phyloP scores from a whole-genome alignment of 2,888 invertebrate species.

The Omphaloscelis lunosa region DNA sequence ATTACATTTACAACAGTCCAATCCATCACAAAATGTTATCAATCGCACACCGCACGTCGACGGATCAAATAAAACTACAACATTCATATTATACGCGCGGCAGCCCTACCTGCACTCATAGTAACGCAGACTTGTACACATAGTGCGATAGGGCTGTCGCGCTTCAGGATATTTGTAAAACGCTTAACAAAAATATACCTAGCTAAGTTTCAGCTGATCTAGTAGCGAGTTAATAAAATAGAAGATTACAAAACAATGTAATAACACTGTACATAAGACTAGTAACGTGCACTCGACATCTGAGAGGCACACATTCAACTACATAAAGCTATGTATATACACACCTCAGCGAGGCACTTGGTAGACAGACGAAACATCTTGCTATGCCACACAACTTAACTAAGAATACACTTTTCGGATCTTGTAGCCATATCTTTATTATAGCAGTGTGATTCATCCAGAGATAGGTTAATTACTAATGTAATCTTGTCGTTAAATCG shows the following conservation, averaged over 20 bases:
- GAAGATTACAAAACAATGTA: slow-evolving; percentile 84
- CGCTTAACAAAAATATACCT: slow-evolving; percentile 87
- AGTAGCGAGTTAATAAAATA: slow-evolving; percentile 82
- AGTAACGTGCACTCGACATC: slow-evolving; percentile 67
- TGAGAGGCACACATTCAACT: slow-evolving; percentile 84
- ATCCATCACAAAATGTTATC: not conserved
- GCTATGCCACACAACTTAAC: slow-evolving; percentile 30
- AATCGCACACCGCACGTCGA: slow-evolving; percentile 39
- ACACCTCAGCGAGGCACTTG: slow-evolving; percentile 86
- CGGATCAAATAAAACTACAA: slow-evolving; percentile 60
- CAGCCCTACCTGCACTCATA: slow-evolving; percentile 37
- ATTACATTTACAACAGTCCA: slow-evolving; percentile 15
- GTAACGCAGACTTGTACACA: slow-evolving; percentile 12
- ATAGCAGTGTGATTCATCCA: not conserved
- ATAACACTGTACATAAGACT: slow-evolving; percentile 87
- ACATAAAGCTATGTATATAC: slow-evolving; percentile 85
- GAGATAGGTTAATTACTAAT: not conserved
- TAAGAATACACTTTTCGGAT: not conserved
- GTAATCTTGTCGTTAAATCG: slow-evolving; percentile 5
- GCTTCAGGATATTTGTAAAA: slow-evolving; percentile 73
- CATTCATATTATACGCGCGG: slow-evolving; percentile 49
- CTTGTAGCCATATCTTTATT: not conserved
- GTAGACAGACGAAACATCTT: slow-evolving; percentile 68
- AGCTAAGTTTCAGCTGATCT: slow-evolving; percentile 80
- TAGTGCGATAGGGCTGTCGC: slow-evolving; percentile 45